Conservation (phyloP, 2,113 vertebrate genomes). For the Halichoerus grypus region DNA sequence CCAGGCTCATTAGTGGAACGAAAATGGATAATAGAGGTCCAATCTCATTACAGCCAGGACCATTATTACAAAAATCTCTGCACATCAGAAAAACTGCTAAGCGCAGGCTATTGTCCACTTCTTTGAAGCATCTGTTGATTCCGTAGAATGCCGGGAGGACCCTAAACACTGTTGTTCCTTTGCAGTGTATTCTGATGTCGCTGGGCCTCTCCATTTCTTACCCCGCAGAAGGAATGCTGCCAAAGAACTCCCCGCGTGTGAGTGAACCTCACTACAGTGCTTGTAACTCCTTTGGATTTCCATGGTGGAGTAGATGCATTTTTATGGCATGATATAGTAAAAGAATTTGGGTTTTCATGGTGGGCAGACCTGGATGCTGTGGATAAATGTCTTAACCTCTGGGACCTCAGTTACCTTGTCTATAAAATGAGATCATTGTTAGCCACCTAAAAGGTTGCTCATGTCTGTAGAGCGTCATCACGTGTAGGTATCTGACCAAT, state of each 20-base stretch:
- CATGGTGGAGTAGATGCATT: rapidly evolving
- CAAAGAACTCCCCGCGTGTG: too few relatives aligned
- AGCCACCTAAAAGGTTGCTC: not conserved
- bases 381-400: not conserved
- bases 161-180: not conserved
- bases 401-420: not conserved
- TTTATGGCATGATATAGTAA: not conserved
- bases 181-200: rapidly evolving
- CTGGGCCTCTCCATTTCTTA: rapidly evolving
- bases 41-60: conserved; percentile 10
- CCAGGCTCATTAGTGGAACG: conserved; percentile 54
- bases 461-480: not conserved
- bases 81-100: not conserved
- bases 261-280: rapidly evolving
- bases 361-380: not conserved
- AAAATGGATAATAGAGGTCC: conserved; percentile 26
- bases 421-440: not conserved
- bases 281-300: not conserved
- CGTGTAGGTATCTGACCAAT: not conserved
- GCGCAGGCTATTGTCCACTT: not conserved
- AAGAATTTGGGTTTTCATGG: not conserved
- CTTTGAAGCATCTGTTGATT: not conserved
- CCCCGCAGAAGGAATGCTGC: not conserved
- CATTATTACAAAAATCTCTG: not conserved
- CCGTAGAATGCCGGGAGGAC: not conserved